Base-by-base conservation (phyloP, 2,888 invertebrate genomes). In the Tinea trinotella region DNA sequence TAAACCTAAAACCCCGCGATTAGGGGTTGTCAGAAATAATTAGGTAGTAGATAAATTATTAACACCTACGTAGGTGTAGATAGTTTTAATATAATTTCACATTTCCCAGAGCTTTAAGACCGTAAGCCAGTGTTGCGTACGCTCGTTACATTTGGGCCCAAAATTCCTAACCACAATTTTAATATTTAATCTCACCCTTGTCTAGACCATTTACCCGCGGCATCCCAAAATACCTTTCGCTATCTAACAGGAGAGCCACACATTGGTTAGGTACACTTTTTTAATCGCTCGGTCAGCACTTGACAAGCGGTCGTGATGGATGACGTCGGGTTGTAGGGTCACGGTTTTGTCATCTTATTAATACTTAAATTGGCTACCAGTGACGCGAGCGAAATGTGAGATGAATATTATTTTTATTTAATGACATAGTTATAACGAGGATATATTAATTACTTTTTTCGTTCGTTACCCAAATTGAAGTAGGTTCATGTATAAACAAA, bases 121-220 rank as follows among this genome's bases (percentile, higher is more conserved):
- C 50, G 22, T 50, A 13, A 50, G 50, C 50, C 50, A 24, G 71
- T 74, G 74, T 75, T 74, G 71, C 73, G 67, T 68, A 64, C 67
- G 64, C 59, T 68, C 65, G 70, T 74, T 75, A 73, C 76, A 80
- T 82, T 84, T 75, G 79, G 76, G 71, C 76, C 76, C 76, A 62
- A 82, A 83, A 84, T 82, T 82, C 78, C 81, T 77, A 76, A 81
- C 76, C 79, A 73, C 78, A 74, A 79, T 76, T 83, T 84, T 83
- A 84, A 85, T 85, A 84, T 85, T 85, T 83, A 84, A 85, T 80
- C 74, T 70, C 74, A 80, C 82, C 82, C 84, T 81, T 81, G 82
- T 83, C 82, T 84, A 82, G 77, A 82, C 71, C 78, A 80, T 83
- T 84, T 80, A 83, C 77, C 74, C 71, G 66, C 71, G 68, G 74